Evolutionary conservation across 2,113 vertebrate genomes (phyloP), one percentile per base, ranked within the genome.

Genomic region (Zosterops pallidus): DNA sequence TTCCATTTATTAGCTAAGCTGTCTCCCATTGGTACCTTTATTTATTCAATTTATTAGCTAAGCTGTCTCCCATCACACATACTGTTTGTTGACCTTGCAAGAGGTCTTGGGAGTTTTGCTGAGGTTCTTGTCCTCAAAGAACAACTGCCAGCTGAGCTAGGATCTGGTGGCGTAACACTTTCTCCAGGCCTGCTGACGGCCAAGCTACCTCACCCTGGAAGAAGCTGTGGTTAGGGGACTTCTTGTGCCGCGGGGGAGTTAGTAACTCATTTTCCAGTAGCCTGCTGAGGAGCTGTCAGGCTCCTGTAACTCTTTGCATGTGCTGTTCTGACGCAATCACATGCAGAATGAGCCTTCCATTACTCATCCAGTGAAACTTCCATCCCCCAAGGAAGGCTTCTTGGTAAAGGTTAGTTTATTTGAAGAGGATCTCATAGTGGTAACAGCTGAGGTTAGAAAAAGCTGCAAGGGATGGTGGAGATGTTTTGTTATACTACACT

Each of bases 211-310:
- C 79, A 88, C 55, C 68, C 76, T 88, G 62, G 70, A 93, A 96
- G 88, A 88, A 93, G 90, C 2, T 93, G 86, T 70, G 92, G 92
- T 96, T 80, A 88, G 83, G 63, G 55, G 59, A 90, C 71, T 80
- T 56, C 70, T 82, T 35, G 35, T 63, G 85, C 68, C 72, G 5
- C 74, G 83, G 90, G 64, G 91, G 50, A 90, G 33, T 83, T 46
- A 77, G 68, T 85, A 83, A 93, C 83, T 95, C 62, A 53, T 96
- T 92, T 96, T 94, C 92, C 95, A 94, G 90, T 90, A 97, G 96
- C 86, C 75, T 92, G 92, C 88, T 88, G 90, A 86, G 85, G 82
- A 85, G 90, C 76, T 94, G 92, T 88, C 94, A 96, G 67, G 55
- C 71, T 90, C 83, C 83, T 84, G 33, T 93, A 96, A 92, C 79